Conservation (phyloP, 2,113 vertebrate genomes). For the Sarotherodon lohbergeri region DNA sequence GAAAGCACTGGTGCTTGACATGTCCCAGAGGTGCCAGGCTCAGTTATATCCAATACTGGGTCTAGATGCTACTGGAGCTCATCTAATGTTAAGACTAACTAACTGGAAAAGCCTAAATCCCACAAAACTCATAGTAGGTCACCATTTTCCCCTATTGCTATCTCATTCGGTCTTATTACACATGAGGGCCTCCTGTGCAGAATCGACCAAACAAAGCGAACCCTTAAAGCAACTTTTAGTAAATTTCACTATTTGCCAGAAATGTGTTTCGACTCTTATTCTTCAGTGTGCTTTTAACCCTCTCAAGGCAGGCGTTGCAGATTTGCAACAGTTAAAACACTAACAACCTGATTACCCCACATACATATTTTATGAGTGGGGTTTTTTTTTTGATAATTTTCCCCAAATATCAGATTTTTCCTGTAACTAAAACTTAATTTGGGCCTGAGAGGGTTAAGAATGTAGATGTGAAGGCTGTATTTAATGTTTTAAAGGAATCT, state of each 20-base stretch:
- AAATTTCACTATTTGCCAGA: not conserved
- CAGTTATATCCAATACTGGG: constrained; percentile 42
- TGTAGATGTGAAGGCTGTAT: not conserved
- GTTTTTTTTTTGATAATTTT: too few relatives aligned
- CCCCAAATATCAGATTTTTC: too few relatives aligned
- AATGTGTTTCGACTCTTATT: not conserved
- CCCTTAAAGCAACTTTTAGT: not conserved
- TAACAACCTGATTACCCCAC: too few relatives aligned
- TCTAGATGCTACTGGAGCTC: constrained; percentile 30
- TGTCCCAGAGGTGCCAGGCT: constrained; percentile 59
- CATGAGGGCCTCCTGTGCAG: not conserved
- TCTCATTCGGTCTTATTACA: not conserved
- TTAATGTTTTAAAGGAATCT: not conserved
- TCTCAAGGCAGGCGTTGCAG: too few relatives aligned
- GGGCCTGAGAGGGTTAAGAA: not conserved
- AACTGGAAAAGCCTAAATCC: constrained; percentile 39
- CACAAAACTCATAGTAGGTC: not conserved
- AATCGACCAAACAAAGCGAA: constrained; percentile 1
- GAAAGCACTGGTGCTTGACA: constrained; percentile 41
- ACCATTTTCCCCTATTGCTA: not conserved
- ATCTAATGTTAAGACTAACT: constrained; percentile 42
- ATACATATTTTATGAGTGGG: too few relatives aligned
- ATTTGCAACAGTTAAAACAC: too few relatives aligned
- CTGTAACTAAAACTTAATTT: too few relatives aligned
- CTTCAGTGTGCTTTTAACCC: not conserved